phyloP scores from a whole-genome alignment of 1,140 invertebrate genomes.

The Heterodera schachtii region DNA sequence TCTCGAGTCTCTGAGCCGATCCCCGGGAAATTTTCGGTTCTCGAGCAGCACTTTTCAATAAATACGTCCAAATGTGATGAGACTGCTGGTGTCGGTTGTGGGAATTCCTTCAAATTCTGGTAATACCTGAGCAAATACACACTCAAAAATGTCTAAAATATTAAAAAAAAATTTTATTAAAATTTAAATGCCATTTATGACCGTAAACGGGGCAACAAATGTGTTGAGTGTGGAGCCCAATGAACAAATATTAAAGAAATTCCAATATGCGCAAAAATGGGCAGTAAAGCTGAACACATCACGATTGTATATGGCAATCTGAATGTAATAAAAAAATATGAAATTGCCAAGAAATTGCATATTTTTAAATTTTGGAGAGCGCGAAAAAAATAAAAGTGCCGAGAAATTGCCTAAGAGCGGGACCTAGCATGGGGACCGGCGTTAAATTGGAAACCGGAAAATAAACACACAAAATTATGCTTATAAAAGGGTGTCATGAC shows the following conservation, averaged over 20 bases:
- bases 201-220: slow-evolving; percentile 19
- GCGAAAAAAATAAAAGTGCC: too few relatives aligned
- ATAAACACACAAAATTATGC: too few relatives aligned
- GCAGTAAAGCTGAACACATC: not conserved
- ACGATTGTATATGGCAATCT: not conserved
- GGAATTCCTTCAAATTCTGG: slow-evolving; percentile 12
- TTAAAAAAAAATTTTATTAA: not conserved
- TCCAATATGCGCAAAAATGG: slow-evolving; percentile 17
- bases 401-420: too few relatives aligned
- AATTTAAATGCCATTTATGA: not conserved
- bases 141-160: slow-evolving; percentile 19
- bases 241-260: slow-evolving; percentile 14
- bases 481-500: too few relatives aligned
- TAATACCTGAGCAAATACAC: slow-evolving; percentile 17
- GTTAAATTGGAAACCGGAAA: too few relatives aligned
- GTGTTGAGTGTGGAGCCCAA: slow-evolving; percentile 11
- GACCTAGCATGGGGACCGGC: too few relatives aligned
- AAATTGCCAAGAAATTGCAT: too few relatives aligned
- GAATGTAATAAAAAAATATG: too few relatives aligned
- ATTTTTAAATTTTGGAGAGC: too few relatives aligned
- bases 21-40: too few relatives aligned
- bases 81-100: not conserved
- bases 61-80: not conserved
- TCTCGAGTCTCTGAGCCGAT: too few relatives aligned
- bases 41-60: too few relatives aligned